Percentiles rank a stretch among this genome's conserved stretches.
Conservation (phyloP, 2,888 invertebrate genomes). For the Pheosia tremula region DNA sequence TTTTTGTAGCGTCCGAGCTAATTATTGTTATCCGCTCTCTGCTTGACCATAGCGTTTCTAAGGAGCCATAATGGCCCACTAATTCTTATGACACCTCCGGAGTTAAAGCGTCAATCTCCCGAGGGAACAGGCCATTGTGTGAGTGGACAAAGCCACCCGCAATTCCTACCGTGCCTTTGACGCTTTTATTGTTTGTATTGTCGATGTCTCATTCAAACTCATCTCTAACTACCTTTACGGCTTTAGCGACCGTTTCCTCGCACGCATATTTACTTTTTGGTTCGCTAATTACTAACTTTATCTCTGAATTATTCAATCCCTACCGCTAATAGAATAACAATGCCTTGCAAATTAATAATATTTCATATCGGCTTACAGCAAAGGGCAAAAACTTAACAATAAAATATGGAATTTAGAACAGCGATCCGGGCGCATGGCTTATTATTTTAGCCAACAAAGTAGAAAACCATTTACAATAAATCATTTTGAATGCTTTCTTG, state of each 20-base stretch:
- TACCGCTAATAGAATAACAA: constrained; percentile 56
- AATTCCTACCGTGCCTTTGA: constrained; percentile 75
- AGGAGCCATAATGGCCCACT: constrained; percentile 80
- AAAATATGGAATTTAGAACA: constrained; percentile 81
- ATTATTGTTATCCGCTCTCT: constrained; percentile 83
- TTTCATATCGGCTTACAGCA: constrained; percentile 63
- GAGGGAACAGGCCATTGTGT: constrained; percentile 64
- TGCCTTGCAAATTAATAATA: constrained; percentile 67
- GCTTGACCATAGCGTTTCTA: constrained; percentile 77
- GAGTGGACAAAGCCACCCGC: constrained; percentile 75
- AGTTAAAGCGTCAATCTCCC: constrained; percentile 76
- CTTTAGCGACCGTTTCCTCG: constrained; percentile 41
- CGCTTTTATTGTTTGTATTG: constrained; percentile 74
- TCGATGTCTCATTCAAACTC: constrained; percentile 74
- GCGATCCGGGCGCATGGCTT: constrained; percentile 71
- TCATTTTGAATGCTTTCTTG: constrained; percentile 83
- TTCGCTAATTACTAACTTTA: constrained; percentile 47
- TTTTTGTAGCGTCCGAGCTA: constrained; percentile 80
- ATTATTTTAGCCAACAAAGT: constrained; percentile 85
- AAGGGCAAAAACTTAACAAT: constrained; percentile 69
- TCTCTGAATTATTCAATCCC: constrained; percentile 55
- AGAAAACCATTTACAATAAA: constrained; percentile 85
- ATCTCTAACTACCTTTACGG: constrained; percentile 52
- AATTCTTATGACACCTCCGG: constrained; percentile 81
- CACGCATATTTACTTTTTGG: constrained; percentile 18